Evolutionary conservation across 2,888 invertebrate genomes (phyloP).

Genomic region (Ashinkailepas kermadecensis): DNA sequence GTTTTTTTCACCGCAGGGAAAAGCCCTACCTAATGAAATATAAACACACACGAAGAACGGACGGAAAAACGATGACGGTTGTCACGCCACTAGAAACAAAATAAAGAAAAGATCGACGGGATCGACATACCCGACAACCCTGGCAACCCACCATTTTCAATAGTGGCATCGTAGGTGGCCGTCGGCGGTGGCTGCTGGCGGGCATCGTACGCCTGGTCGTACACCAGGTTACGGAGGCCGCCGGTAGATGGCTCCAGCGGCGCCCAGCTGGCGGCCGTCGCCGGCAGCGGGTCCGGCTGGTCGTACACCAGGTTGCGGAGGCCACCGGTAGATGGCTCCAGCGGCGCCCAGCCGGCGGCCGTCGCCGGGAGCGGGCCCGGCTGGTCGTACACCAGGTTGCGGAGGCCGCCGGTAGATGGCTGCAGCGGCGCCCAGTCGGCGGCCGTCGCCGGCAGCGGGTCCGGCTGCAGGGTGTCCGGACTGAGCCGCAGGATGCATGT

Average conservation of each 20-base stretch:
- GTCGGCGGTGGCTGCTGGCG: not conserved
- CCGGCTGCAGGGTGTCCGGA: not conserved
- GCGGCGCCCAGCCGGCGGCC: not conserved
- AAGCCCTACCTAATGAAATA: too few relatives aligned
- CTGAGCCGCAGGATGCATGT: conserved; percentile 7
- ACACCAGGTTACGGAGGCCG: conserved; percentile 3
- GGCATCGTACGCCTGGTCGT: not conserved
- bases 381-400: conserved; percentile 13
- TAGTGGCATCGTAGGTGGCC: not conserved
- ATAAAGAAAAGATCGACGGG: too few relatives aligned
- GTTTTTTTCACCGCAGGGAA: too few relatives aligned
- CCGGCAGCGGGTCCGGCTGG: not conserved
- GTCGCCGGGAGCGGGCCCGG: too few relatives aligned
- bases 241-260: not conserved
- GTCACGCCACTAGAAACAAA: too few relatives aligned
- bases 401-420: not conserved
- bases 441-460: not conserved
- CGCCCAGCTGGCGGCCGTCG: not conserved
- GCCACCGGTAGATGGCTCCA: not conserved
- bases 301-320: conserved; percentile 7
- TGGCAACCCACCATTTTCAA: not conserved
- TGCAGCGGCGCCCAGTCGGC: not conserved
- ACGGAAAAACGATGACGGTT: too few relatives aligned
- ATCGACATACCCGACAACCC: too few relatives aligned
- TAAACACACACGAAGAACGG: too few relatives aligned